A percentile compares a stretch with the other conserved stretches of the same genome.
Evolutionary conservation across 2,888 invertebrate species (phyloP).

Genomic region (Cheilosia soror): DNA sequence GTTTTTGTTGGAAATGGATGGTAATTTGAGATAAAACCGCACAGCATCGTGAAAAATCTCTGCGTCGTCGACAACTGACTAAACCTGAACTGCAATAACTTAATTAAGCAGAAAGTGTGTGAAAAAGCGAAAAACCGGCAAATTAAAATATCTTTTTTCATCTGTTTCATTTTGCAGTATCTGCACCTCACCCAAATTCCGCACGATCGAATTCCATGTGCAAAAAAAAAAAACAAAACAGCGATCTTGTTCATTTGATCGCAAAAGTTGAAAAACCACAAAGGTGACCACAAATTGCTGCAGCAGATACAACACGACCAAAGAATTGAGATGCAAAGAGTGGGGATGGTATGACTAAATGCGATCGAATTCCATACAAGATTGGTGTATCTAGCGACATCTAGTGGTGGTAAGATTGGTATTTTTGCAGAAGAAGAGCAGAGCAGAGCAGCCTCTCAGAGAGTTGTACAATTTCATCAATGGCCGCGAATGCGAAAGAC

Average conservation of each 20-base stretch:
- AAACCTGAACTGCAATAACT: constrained; percentile 68
- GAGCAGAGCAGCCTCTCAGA: constrained; percentile 29
- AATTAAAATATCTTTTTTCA: constrained; percentile 47
- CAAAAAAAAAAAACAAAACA: background rate
- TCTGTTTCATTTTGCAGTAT: constrained; percentile 17
- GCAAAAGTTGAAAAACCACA: constrained; percentile 73
- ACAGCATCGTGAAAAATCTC: constrained; percentile 41
- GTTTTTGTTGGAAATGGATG: constrained; percentile 33
- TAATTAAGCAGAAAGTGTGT: constrained; percentile 71
- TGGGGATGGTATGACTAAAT: background rate
- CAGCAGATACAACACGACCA: constrained; percentile 7
- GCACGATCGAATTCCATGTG: constrained; percentile 67
- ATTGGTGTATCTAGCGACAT: constrained; percentile 61
- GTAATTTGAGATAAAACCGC: constrained; percentile 61
- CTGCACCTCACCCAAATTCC: constrained; percentile 43
- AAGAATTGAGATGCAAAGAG: background rate
- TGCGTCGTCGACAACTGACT: constrained; percentile 43
- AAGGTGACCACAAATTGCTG: constrained; percentile 66
- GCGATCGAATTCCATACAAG: constrained; percentile 18
- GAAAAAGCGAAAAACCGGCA: constrained; percentile 40
- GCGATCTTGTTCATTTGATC: constrained; percentile 58
- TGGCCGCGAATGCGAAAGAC: constrained; percentile 25
- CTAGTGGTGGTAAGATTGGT: constrained; percentile 45
- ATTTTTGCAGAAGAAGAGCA: constrained; percentile 8
- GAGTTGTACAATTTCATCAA: constrained; percentile 20